These are phyloP conservation scores for Microchirus variegatus DNA, from an alignment of 2,797 vertebrate species.

Conservation along the genomic window DNA sequence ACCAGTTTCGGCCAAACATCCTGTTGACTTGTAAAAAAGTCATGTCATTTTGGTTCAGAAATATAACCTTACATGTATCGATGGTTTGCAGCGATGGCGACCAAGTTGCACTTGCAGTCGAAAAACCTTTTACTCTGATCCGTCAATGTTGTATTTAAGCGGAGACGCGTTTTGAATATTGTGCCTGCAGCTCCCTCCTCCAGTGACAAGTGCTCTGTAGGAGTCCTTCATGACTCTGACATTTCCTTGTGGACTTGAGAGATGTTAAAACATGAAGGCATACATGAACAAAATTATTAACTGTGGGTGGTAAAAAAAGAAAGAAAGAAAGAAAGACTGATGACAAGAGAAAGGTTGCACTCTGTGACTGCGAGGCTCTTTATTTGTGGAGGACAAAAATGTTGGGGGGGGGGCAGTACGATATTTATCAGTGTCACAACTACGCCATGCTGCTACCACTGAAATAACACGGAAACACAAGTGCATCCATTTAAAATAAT, in stretches of 20 bases:
- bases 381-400: conserved; percentile 32
- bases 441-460: conserved; percentile 20
- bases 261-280: conserved; percentile 54
- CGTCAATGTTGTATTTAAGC: not conserved
- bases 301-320: conserved; percentile 25
- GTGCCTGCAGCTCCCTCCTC: conserved; percentile 7
- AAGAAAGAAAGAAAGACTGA: not conserved
- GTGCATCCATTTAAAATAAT: conserved; percentile 37
- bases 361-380: conserved; percentile 7
- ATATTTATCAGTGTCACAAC: conserved; percentile 40
- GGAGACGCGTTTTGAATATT: conserved; percentile 19
- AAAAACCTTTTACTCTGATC: not conserved
- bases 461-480: conserved; percentile 34
- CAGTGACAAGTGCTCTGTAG: conserved; percentile 21
- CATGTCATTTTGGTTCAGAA: too few species aligned
- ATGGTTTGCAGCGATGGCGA: too few species aligned
- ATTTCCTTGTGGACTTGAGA: conserved; percentile 52
- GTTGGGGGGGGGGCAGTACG: conserved; percentile 21
- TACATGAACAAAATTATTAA: conserved; percentile 46
- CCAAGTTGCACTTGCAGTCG: too few species aligned
- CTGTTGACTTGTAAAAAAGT: too few species aligned
- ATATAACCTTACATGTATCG: too few species aligned
- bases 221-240: conserved; percentile 34
- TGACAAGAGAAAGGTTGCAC: conserved; percentile 8
- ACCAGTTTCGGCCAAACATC: too few species aligned